phyloP scores from a whole-genome alignment of 2,113 vertebrate species.

The Vidua chalybeata region DNA sequence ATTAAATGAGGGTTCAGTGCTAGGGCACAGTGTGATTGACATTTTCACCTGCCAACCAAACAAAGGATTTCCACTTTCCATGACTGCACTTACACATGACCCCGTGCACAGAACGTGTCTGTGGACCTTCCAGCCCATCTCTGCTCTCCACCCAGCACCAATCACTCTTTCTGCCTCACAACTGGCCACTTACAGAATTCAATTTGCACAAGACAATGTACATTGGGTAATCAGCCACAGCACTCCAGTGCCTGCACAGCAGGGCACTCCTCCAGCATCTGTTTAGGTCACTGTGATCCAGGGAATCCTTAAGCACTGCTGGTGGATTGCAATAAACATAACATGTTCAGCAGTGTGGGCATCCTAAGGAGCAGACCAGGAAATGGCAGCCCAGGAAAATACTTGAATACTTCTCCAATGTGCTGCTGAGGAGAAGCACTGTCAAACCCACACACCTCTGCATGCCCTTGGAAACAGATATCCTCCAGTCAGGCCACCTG shows the following conservation, averaged over 20 bases:
- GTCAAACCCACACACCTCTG: neutral
- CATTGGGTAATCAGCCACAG: neutral
- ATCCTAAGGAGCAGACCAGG: neutral
- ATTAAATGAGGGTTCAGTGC: neutral
- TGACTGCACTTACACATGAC: fast-evolving
- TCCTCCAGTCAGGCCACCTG: neutral
- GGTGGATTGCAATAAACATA: neutral
- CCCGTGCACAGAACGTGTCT: neutral
- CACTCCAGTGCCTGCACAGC: neutral
- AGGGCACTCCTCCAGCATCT: neutral
- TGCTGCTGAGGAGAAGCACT: neutral
- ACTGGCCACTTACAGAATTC: neutral
- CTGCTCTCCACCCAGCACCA: neutral
- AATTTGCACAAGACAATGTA: neutral
- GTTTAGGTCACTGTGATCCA: neutral
- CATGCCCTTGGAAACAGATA: neutral
- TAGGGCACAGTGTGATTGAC: neutral
- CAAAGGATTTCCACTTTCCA: neutral
- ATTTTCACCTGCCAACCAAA: neutral
- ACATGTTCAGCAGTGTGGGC: neutral
- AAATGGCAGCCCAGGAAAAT: neutral
- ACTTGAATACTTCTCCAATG: neutral
- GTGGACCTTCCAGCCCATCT: neutral
- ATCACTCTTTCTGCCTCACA: neutral
- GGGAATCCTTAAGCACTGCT: neutral